These are phyloP conservation scores for Spialia ferax DNA, from an alignment of 2,888 invertebrate genomes.

Conservation along the genomic window DNA sequence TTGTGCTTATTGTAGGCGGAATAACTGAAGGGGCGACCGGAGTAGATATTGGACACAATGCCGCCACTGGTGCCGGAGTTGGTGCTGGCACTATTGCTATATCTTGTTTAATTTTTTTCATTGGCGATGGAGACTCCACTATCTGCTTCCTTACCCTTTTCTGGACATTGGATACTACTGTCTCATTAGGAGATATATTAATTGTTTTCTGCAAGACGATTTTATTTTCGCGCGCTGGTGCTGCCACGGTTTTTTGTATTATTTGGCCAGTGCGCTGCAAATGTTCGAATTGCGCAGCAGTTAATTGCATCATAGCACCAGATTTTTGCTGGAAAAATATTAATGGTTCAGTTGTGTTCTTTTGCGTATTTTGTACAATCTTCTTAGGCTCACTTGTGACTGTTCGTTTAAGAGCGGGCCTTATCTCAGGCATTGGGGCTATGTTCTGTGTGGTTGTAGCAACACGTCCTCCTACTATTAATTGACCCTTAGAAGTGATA, in stretches of 20 bases:
- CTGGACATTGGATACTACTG: conserved; percentile 54
- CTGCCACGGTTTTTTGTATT: conserved; percentile 62
- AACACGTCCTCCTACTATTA: conserved; percentile 80
- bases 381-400: conserved; percentile 71
- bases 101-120: conserved; percentile 70
- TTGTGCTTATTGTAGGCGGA: conserved; percentile 54
- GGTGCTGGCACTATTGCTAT: conserved; percentile 68
- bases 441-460: conserved; percentile 77
- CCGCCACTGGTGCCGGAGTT: conserved; percentile 56
- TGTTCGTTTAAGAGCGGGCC: conserved; percentile 69
- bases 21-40: conserved; percentile 52
- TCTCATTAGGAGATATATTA: conserved; percentile 60
- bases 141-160: conserved; percentile 66
- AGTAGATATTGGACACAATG: conserved; percentile 59
- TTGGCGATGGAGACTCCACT: conserved; percentile 59
- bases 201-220: conserved; percentile 69
- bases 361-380: conserved; percentile 69
- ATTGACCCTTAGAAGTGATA: conserved; percentile 86
- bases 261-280: conserved; percentile 80
- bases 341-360: conserved; percentile 70
- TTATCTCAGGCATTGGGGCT: conserved; percentile 77
- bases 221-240: conserved; percentile 65
- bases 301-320: conserved; percentile 80
- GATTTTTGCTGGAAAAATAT: conserved; percentile 81
- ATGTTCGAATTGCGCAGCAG: conserved; percentile 82